Percentiles rank a stretch among this genome's conserved stretches.
phyloP scores from a whole-genome alignment of 2,113 vertebrate genomes.

The Marcusenius ussheri region DNA sequence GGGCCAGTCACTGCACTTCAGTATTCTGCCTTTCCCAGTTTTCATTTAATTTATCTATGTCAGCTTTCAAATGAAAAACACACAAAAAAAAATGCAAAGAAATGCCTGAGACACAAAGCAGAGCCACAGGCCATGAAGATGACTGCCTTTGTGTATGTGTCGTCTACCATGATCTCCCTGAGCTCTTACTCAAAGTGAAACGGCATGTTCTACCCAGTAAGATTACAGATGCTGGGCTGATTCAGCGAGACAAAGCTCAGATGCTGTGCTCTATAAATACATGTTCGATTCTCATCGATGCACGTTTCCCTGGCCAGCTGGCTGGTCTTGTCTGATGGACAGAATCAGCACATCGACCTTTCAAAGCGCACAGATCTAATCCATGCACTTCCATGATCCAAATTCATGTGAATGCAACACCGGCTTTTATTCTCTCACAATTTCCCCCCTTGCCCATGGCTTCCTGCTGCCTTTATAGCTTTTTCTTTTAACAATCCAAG shows the following conservation, averaged over 20 bases:
- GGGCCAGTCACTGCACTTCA: neutral
- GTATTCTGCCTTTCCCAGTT: neutral
- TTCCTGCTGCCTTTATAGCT: neutral
- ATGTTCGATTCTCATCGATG: conserved; percentile 18
- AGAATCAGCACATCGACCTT: conserved; percentile 31
- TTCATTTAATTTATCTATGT: conserved; percentile 2
- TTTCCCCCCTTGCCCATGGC: neutral
- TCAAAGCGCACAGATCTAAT: conserved; percentile 32
- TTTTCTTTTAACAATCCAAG: neutral
- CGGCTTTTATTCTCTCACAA: neutral
- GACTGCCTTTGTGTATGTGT: neutral
- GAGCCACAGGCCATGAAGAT: neutral
- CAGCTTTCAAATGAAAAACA: conserved; percentile 36
- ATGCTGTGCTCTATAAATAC: conserved; percentile 19
- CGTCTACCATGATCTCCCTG: neutral
- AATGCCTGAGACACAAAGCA: neutral
- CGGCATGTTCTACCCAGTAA: conserved; percentile 10
- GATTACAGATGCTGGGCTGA: conserved; percentile 2
- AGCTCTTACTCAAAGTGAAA: neutral
- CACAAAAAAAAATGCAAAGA: neutral
- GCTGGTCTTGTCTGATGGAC: conserved; percentile 20
- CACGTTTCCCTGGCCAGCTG: neutral
- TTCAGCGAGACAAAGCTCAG: conserved; percentile 9
- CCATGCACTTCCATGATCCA: neutral
- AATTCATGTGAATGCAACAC: neutral